Percentiles rank a stretch among this genome's conserved stretches.
Conservation (phyloP, 2,113 vertebrate genomes). For the Perccottus glenii region DNA sequence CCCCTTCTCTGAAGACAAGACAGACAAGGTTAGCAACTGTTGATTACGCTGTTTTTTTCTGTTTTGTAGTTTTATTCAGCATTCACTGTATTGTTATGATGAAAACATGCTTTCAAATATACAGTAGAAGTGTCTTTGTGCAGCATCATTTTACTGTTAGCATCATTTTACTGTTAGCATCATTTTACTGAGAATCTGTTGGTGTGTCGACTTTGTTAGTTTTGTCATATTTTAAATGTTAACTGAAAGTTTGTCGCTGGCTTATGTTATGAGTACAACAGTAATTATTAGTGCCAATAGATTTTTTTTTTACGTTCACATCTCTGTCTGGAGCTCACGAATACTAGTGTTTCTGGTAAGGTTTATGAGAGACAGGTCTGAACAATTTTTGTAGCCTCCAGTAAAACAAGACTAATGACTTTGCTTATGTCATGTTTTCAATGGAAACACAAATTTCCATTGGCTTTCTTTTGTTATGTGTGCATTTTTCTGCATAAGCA, state of each 20-base stretch:
- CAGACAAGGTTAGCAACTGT: conserved; percentile 86
- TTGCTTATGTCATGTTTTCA: conserved; percentile 17
- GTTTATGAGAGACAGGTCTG: conserved; percentile 17
- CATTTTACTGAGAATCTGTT: too few species aligned
- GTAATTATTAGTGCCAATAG: too few species aligned
- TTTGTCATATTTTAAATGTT: too few species aligned
- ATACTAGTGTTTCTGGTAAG: conserved; percentile 1
- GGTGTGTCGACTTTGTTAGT: too few species aligned
- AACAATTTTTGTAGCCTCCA: conserved; percentile 29
- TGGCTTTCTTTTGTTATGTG: too few species aligned
- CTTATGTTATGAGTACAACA: too few species aligned
- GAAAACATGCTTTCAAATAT: neutral
- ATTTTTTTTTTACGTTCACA: neutral
- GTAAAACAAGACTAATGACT: conserved; percentile 9
- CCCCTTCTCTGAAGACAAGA: conserved; percentile 95
- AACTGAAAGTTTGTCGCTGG: too few species aligned
- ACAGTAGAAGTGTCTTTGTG: too few species aligned
- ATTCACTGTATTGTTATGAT: neutral
- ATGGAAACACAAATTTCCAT: too few species aligned
- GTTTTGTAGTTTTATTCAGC: neutral
- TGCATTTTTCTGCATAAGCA: too few species aligned
- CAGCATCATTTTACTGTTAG: too few species aligned
- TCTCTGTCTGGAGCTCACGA: neutral
- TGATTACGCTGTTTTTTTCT: neutral
- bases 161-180: too few species aligned